Evolutionary conservation across 2,888 invertebrate genomes (phyloP).

Genomic region (Margaritifera margaritifera): DNA sequence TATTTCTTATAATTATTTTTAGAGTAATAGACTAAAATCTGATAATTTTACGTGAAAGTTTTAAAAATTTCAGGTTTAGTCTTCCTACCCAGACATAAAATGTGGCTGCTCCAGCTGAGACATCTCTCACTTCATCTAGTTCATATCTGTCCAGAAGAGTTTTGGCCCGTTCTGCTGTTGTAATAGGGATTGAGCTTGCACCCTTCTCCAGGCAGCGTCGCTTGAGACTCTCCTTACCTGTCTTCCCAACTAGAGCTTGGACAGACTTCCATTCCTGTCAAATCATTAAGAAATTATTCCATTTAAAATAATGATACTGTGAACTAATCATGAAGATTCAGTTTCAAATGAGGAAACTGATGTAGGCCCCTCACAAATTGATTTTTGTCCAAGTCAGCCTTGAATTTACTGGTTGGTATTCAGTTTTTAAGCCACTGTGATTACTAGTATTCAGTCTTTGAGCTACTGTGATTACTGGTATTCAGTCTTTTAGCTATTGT

Average conservation of each 20-base stretch:
- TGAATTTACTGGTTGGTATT: too few relatives aligned
- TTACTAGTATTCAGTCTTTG: too few relatives aligned
- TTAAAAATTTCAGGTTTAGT: too few relatives aligned
- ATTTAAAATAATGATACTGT: not conserved
- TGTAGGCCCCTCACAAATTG: too few relatives aligned
- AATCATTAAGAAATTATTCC: not conserved
- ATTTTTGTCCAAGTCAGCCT: too few relatives aligned
- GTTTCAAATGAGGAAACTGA: not conserved
- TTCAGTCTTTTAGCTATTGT: too few relatives aligned
- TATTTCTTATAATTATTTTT: too few relatives aligned
- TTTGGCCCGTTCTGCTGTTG: conserved; percentile 54
- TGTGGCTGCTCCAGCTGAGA: conserved; percentile 71
- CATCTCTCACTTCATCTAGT: conserved; percentile 68
- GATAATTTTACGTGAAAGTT: too few relatives aligned
- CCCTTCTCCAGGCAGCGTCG: conserved; percentile 65
- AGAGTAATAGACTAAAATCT: too few relatives aligned
- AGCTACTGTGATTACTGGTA: too few relatives aligned
- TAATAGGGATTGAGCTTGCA: conserved; percentile 50
- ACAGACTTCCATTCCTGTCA: conserved; percentile 69
- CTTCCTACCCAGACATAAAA: conserved; percentile 69
- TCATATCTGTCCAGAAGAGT: conserved; percentile 57
- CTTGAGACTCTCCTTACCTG: conserved; percentile 70
- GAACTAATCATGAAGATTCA: not conserved
- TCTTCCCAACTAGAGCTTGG: conserved; percentile 69
- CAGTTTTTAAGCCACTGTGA: too few relatives aligned